Evolutionary conservation across 2,113 vertebrate genomes (phyloP).

Genomic region (Dermatemys mawii): DNA sequence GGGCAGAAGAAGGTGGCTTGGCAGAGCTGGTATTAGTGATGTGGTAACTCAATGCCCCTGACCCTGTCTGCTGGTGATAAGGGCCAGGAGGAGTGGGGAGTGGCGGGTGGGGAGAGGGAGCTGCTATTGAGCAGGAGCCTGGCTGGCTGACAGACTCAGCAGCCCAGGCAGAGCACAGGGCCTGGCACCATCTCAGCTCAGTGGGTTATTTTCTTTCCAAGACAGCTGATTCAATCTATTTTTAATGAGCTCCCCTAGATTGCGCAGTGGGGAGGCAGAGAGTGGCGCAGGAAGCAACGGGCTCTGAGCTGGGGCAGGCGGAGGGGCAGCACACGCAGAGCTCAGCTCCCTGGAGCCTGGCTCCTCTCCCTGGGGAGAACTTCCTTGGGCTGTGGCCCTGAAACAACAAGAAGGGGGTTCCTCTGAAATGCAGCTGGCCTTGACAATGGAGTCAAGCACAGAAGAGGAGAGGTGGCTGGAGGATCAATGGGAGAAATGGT

Average conservation of each 20-base stretch:
- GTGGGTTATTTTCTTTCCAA: constrained; percentile 64
- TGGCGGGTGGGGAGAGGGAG: not conserved
- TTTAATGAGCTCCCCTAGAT: constrained; percentile 84
- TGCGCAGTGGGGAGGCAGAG: constrained; percentile 76
- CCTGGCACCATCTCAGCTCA: constrained; percentile 65
- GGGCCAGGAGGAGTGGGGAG: not conserved
- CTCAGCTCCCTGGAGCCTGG: not conserved
- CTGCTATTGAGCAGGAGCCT: constrained; percentile 53
- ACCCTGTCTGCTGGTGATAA: not conserved
- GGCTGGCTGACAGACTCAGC: constrained; percentile 58
- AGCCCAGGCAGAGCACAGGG: constrained; percentile 22
- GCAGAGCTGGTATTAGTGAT: not conserved
- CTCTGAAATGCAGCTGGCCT: constrained; percentile 85
- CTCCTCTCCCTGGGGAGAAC: not conserved
- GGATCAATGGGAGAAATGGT: constrained; percentile 99
- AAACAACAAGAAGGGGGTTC: constrained; percentile 60
- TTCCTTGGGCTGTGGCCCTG: constrained; percentile 28
- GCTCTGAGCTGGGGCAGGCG: constrained; percentile 47
- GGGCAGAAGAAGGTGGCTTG: constrained; percentile 47
- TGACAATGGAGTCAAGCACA: constrained; percentile 91
- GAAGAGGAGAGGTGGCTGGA: constrained; percentile 96
- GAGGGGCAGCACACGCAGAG: constrained; percentile 39
- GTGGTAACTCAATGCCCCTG: constrained; percentile 59
- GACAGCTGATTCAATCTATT: constrained; percentile 81
- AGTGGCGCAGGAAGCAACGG: constrained; percentile 59